A percentile compares a stretch with the other conserved stretches of the same genome.
These are phyloP conservation scores for Rhyzopertha dominica DNA, from an alignment of 1,140 invertebrate species.

Conservation along the genomic window DNA sequence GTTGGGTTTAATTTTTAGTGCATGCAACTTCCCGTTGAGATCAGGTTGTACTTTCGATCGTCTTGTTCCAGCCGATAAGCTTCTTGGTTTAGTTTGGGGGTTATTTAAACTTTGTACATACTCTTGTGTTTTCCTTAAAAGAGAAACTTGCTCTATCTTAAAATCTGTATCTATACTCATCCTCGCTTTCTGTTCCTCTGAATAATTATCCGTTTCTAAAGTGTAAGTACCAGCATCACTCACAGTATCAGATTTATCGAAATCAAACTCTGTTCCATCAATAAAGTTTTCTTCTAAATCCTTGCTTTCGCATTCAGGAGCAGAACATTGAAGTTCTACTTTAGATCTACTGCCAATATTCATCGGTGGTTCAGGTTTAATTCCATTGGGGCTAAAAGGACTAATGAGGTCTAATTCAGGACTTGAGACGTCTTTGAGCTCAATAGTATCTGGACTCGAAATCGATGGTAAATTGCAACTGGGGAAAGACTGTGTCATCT, in stretches of 20 bases:
- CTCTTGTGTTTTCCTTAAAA: slow-evolving; percentile 45
- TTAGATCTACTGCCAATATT: no score
- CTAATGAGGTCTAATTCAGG: slow-evolving; percentile 55
- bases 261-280: slow-evolving; percentile 33
- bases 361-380: slow-evolving; percentile 7
- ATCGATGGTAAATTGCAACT: slow-evolving; percentile 29
- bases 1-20: not conserved
- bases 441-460: slow-evolving; percentile 47
- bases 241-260: slow-evolving; percentile 57
- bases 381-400: slow-evolving; percentile 39
- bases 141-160: slow-evolving; percentile 51
- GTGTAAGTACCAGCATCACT: slow-evolving; percentile 87
- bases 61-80: not conserved
- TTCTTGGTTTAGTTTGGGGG: not conserved
- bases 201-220: slow-evolving; percentile 75
- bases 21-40: slow-evolving; percentile 8
- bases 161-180: slow-evolving; percentile 81
- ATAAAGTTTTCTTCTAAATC: slow-evolving; percentile 20
- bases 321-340: slow-evolving; percentile 20
- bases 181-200: slow-evolving; percentile 78
- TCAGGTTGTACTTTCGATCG: not conserved
- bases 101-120: slow-evolving; percentile 43
- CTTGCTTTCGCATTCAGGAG: slow-evolving; percentile 26
- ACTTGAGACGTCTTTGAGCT: slow-evolving; percentile 52
- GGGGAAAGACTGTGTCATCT: slow-evolving; percentile 46